Base-by-base conservation (phyloP, 2,888 invertebrate species). In the Dynastes tityus region DNA sequence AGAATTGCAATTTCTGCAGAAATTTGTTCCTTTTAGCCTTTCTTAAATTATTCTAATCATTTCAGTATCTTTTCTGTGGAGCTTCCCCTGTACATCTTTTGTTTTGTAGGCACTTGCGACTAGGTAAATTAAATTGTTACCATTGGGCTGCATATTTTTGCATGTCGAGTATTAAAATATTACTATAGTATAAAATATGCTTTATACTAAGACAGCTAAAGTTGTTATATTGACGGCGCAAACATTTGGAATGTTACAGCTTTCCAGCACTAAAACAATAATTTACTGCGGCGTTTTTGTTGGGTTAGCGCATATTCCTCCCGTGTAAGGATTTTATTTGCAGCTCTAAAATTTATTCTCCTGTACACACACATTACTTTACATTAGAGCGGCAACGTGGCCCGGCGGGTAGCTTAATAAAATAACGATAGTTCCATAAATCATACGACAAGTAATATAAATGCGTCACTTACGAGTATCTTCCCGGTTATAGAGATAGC, bases 381-480 rank as follows among this genome's bases (percentile, higher is more conserved):
- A 61, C 49, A 61, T 61, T 74, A 61, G 27, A 58, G 22, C 37
- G 58, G 40, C 16, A 53, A 53, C 27, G 53, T 61, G 37, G 58
- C 58, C 27, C 65, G 22, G 70, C 76, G 51, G 63, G 32, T 45
- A 68, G 55, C 77, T 77, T 77, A 77, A 77, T 79, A 79, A 79
- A 77, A 79, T 77, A 49, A 64, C 67, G 55, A 77, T 79, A 75
- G 73, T 77, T 77, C 63, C 77, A 68, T 79, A 79, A 77, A 79
- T 79, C 79, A 77, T 37, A 51, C 45, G n/a, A 63, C 64, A 45
- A 45, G 79, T 65, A 74, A 79, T 74, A 77, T 77, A 74, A 77
- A 79, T 79, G 79, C 68, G 77, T 77, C 77, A 74, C 77, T 75
- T 77, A 61, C 74, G 73, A 74, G 74, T 77, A 74, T 67, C 55